A percentile compares a stretch with the other conserved stretches of the same genome.
phyloP scores from a whole-genome alignment of 2,888 invertebrate species.

The Drosophila percnosoma region DNA sequence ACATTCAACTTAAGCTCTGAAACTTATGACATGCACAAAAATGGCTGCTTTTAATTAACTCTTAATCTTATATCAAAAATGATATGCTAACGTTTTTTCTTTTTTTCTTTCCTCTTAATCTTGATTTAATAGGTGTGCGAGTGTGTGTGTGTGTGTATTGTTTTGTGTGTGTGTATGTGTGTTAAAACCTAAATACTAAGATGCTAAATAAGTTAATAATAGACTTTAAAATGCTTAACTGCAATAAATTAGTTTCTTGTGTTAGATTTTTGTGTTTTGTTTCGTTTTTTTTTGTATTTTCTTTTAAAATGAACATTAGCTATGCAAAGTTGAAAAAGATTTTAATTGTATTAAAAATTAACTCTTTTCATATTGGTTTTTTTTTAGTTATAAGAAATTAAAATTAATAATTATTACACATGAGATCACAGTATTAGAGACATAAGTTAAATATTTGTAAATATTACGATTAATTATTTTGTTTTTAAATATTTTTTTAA shows the following conservation, averaged over 20 bases:
- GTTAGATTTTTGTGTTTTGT: slow-evolving; percentile 50
- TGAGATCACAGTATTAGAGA: slow-evolving; percentile 86
- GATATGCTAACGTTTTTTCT: slow-evolving; percentile 62
- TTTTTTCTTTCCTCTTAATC: slow-evolving; percentile 20
- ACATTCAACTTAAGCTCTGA: slow-evolving; percentile 45
- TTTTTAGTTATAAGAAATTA: slow-evolving; percentile 74
- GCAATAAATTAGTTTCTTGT: slow-evolving; percentile 77
- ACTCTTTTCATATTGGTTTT: slow-evolving; percentile 26
- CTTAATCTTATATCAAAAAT: slow-evolving; percentile 67
- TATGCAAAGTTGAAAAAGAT: slow-evolving; percentile 63
- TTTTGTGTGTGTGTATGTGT: slow-evolving; percentile 22
- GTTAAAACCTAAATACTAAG: slow-evolving; percentile 63
- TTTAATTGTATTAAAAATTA: slow-evolving; percentile 46
- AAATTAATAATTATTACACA: slow-evolving; percentile 84
- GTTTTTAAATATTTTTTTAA: slow-evolving; percentile 24
- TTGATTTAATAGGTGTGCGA: slow-evolving; percentile 24
- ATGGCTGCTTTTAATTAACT: slow-evolving; percentile 46
- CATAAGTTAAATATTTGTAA: slow-evolving; percentile 81
- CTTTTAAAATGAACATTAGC: slow-evolving; percentile 72
- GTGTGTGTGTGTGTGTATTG: slow-evolving; percentile 7
- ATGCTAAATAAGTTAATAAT: slow-evolving; percentile 66
- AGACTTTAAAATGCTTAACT: slow-evolving; percentile 68
- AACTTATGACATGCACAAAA: slow-evolving; percentile 53
- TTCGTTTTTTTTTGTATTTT: slow-evolving; percentile 30
- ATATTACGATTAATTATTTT: slow-evolving; percentile 49